phyloP scores from a whole-genome alignment of 2,888 invertebrate genomes.

The Ceramica pisi region DNA sequence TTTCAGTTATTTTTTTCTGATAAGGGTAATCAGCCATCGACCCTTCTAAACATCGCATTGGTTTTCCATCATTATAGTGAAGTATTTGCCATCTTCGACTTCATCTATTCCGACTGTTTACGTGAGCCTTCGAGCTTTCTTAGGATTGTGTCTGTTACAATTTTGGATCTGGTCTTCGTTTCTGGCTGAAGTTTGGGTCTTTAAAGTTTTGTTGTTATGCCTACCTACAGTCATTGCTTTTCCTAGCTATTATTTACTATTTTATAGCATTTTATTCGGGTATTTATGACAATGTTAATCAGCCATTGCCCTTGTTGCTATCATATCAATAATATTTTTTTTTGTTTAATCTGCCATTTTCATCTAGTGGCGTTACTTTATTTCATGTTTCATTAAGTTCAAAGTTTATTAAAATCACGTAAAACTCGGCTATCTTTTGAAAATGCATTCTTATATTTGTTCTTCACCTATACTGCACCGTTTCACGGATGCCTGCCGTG shows the following conservation, averaged over 20 bases:
- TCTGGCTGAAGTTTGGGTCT: not conserved
- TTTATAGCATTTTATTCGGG: not conserved
- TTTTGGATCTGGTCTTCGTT: constrained; percentile 4
- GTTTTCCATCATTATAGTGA: not conserved
- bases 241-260: not conserved
- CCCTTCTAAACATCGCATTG: not conserved
- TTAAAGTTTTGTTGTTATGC: not conserved
- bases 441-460: not conserved
- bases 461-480: not conserved
- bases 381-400: not conserved
- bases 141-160: not conserved
- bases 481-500: too few species aligned
- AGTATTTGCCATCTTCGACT: too few species aligned
- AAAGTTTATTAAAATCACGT: not conserved
- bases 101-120: too few species aligned
- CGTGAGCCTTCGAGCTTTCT: not conserved
- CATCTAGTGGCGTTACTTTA: not conserved
- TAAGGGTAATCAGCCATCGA: not conserved
- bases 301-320: not conserved
- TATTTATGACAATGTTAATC: not conserved
- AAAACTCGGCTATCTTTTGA: not conserved
- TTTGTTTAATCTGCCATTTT: constrained; percentile 3
- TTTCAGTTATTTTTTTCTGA: not conserved
- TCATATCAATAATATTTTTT: not conserved
- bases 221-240: not conserved